A percentile compares a stretch with the other conserved stretches of the same genome.
Conservation (phyloP, 2,797 vertebrate genomes). For the Eidolon dupreanum region DNA sequence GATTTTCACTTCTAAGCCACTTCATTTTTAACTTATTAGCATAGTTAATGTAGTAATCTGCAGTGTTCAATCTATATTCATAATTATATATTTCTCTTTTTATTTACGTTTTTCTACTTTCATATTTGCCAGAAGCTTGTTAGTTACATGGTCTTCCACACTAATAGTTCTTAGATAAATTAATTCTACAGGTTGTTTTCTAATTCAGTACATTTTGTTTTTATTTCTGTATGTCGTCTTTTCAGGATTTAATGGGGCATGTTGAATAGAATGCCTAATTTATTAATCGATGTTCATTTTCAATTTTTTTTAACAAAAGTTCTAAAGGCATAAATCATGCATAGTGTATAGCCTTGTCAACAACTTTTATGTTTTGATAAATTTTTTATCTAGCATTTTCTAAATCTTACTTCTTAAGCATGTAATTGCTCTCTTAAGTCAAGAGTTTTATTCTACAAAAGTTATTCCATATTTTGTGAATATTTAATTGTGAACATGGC, state of each 20-base stretch:
- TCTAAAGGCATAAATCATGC: neutral
- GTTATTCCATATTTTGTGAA: neutral
- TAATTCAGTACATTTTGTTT: neutral
- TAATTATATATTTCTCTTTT: neutral
- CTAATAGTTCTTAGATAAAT: neutral
- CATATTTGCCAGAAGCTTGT: neutral
- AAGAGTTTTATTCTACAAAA: neutral
- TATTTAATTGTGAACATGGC: neutral
- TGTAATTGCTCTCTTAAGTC: neutral
- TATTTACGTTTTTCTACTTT: neutral
- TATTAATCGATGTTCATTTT: neutral
- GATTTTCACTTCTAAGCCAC: neutral
- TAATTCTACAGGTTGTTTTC: neutral
- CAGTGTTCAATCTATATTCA: neutral
- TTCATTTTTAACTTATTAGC: neutral
- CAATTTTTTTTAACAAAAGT: neutral
- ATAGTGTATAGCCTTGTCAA: neutral
- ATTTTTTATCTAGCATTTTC: neutral
- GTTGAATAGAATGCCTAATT: neutral
- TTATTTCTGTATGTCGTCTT: neutral
- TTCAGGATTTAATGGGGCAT: neutral
- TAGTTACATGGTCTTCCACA: neutral
- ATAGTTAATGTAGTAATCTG: neutral
- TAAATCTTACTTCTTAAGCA: neutral
- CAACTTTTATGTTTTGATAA: neutral